These are phyloP conservation scores for Orycteropus afer DNA, from an alignment of 2,113 vertebrate species.

Conservation along the genomic window DNA sequence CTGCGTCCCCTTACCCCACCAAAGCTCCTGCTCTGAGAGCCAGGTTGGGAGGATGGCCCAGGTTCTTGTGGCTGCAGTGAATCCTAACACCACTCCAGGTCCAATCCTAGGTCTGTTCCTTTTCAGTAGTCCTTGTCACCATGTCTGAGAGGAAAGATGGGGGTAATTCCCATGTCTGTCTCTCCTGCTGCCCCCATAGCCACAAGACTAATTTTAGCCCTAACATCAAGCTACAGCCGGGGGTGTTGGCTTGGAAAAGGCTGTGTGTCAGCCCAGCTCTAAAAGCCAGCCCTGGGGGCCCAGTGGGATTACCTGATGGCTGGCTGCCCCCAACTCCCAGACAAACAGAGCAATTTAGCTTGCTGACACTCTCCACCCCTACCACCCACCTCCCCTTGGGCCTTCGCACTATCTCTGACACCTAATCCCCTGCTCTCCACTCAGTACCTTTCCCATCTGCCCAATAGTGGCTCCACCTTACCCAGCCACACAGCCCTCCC, in stretches of 20 bases:
- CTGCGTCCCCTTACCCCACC: no score
- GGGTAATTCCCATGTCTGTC: neutral
- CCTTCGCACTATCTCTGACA: neutral
- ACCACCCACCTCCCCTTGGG: neutral
- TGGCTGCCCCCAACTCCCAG: neutral
- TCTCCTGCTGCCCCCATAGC: neutral
- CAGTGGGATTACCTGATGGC: neutral
- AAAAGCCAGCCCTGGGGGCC: neutral
- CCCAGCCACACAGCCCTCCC: neutral
- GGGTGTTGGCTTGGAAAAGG: neutral
- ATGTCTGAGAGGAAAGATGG: neutral
- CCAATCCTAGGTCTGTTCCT: neutral
- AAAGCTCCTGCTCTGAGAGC: neutral
- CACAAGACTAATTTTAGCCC: slow-evolving; percentile 41
- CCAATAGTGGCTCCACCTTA: neutral
- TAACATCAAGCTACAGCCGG: neutral
- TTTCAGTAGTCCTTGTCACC: neutral
- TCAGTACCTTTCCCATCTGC: neutral
- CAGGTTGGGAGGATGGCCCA: neutral
- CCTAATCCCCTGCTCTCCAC: neutral
- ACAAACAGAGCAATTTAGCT: neutral
- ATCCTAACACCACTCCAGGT: neutral
- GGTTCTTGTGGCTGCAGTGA: neutral
- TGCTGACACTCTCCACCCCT: neutral
- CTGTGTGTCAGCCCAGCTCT: neutral